These are phyloP conservation scores for Torymus tubicola DNA, from an alignment of 2,888 invertebrate genomes.

Conservation along the genomic window DNA sequence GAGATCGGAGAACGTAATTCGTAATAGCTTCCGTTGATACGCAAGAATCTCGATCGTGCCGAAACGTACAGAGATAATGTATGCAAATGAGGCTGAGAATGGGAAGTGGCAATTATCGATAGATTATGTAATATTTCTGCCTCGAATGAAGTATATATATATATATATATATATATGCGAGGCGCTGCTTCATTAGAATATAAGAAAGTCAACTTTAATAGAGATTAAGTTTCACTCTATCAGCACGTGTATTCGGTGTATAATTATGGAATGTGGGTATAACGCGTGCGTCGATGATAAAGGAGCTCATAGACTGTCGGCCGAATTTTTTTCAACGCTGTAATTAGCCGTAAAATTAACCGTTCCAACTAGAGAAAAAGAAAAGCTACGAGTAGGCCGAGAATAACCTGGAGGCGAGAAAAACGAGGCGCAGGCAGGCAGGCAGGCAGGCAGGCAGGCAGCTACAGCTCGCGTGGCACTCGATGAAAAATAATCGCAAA, in stretches of 20 bases:
- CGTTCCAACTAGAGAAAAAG: not conserved
- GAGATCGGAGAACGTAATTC: slow-evolving; percentile 18
- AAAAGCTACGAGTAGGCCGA: not conserved
- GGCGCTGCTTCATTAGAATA: too few relatives aligned
- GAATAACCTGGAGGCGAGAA: not conserved
- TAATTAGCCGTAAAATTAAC: slow-evolving; percentile 28
- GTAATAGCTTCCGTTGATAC: slow-evolving; percentile 35
- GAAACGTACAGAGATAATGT: too few relatives aligned
- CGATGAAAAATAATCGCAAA: slow-evolving; percentile 13
- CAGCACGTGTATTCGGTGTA: too few relatives aligned
- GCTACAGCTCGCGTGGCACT: slow-evolving; percentile 3
- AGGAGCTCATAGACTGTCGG: too few relatives aligned
- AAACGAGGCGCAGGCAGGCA: not conserved
- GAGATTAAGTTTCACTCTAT: too few relatives aligned
- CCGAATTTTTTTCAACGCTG: too few relatives aligned
- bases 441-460: not conserved
- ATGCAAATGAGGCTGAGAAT: not conserved
- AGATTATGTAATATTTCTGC: not conserved
- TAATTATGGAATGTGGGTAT: too few relatives aligned
- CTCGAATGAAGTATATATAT: too few relatives aligned
- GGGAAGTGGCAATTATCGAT: not conserved
- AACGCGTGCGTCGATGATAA: too few relatives aligned
- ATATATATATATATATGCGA: too few relatives aligned
- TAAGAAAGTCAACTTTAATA: too few relatives aligned
- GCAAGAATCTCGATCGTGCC: too few relatives aligned